Conservation (phyloP, 2,113 vertebrate genomes). For the Rhadina sibilatrix region DNA sequence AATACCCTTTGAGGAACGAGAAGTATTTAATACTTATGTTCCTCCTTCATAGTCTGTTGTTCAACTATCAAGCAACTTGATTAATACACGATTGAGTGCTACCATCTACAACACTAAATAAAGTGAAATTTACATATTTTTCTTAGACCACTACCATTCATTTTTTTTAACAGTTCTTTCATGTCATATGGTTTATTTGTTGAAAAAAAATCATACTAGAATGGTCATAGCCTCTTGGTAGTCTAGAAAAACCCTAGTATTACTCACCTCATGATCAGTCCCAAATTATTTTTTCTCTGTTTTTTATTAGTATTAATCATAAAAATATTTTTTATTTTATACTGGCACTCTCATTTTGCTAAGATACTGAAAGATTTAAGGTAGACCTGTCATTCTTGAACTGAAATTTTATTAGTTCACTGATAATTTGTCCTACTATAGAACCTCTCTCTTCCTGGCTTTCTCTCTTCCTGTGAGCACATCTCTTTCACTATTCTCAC, state of each 20-base stretch:
- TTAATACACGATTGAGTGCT: not conserved
- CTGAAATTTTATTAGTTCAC: not conserved
- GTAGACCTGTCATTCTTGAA: not conserved
- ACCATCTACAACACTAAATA: not conserved
- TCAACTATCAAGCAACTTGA: not conserved
- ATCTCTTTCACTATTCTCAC: not conserved
- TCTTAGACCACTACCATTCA: not conserved
- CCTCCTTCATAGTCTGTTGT: not conserved
- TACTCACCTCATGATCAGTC: not conserved
- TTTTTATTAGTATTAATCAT: not conserved
- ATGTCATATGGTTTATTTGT: not conserved
- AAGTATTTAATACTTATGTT: not conserved
- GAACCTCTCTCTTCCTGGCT: not conserved
- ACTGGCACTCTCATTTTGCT: not conserved
- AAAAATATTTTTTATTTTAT: not conserved
- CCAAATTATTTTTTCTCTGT: not conserved
- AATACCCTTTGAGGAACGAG: not conserved
- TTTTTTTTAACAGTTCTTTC: not conserved
- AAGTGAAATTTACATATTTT: not conserved
- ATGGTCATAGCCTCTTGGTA: not conserved
- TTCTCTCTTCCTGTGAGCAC: not conserved
- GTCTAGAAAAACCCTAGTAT: not conserved
- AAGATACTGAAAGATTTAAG: not conserved
- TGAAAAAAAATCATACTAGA: not conserved
- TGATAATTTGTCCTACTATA: not conserved